Evolutionary conservation across 2,113 vertebrate genomes (phyloP).

Genomic region (Gymnobelideus leadbeateri): DNA sequence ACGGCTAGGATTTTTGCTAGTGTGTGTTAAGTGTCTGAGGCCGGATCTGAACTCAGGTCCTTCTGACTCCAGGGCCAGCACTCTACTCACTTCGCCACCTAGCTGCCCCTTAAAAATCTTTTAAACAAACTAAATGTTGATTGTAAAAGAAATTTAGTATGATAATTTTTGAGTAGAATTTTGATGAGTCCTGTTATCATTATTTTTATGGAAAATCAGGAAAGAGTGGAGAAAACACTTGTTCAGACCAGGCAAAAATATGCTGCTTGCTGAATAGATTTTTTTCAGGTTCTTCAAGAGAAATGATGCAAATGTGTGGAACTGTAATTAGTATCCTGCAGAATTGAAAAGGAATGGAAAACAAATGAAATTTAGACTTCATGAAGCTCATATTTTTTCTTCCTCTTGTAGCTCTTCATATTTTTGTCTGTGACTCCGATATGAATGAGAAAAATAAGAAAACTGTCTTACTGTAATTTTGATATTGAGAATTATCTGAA

Average conservation of each 20-base stretch:
- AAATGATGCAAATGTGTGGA: background rate
- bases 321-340: constrained; percentile 9
- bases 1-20: too few species aligned
- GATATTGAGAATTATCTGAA: background rate
- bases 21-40: too few species aligned
- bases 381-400: background rate
- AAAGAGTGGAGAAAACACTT: background rate
- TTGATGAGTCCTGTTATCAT: constrained; percentile 18
- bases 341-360: constrained; percentile 13
- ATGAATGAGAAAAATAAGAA: background rate
- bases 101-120: background rate
- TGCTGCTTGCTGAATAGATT: background rate
- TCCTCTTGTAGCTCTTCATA: background rate
- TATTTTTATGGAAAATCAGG: background rate
- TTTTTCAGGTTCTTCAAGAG: background rate
- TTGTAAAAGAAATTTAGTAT: background rate
- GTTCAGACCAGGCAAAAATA: constrained; percentile 23
- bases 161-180: background rate
- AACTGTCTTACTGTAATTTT: background rate
- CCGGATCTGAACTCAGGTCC: too few species aligned
- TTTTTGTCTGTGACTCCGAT: background rate
- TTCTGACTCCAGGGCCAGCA: too few species aligned
- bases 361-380: background rate
- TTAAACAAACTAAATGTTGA: background rate
- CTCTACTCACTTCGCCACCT: too few species aligned